Conservation (phyloP, 2,888 invertebrate species). For the Caenorhabditis uteleia region DNA sequence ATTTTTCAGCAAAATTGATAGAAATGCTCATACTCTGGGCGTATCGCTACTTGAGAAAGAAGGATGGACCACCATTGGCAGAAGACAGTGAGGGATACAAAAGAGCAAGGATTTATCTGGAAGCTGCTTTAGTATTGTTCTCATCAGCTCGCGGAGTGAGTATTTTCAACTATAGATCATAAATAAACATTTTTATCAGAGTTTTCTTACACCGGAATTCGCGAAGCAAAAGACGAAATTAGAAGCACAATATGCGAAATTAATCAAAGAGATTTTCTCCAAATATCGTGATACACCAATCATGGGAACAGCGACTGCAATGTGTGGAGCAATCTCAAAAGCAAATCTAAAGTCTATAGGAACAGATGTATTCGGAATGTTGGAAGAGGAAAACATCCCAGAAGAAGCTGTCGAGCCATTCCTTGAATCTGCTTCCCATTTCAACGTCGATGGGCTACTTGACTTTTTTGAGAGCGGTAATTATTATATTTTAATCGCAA, state of each 20-base stretch:
- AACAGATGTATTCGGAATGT: constrained; percentile 9
- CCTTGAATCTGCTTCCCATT: constrained; percentile 27
- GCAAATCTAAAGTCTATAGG: constrained; percentile 17
- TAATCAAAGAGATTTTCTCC: constrained; percentile 25
- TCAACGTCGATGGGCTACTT: constrained; percentile 25
- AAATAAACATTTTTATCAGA: background rate
- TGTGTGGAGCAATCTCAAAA: constrained; percentile 26
- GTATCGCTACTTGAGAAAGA: constrained; percentile 23
- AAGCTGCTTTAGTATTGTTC: constrained; percentile 29
- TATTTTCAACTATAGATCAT: background rate
- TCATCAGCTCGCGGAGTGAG: constrained; percentile 19
- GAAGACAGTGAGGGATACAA: constrained; percentile 9
- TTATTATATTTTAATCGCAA: constrained; percentile 2
- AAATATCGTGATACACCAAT: constrained; percentile 26
- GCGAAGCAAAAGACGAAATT: constrained; percentile 7
- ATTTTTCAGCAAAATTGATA: constrained; percentile 6
- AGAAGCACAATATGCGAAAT: constrained; percentile 23
- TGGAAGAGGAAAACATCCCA: constrained; percentile 25
- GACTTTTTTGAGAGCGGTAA: constrained; percentile 16
- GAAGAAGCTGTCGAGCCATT: constrained; percentile 28
- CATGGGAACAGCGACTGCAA: constrained; percentile 27
- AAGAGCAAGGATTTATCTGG: constrained; percentile 21
- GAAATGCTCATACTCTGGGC: constrained; percentile 29
- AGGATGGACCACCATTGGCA: constrained; percentile 7
- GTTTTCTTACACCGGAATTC: constrained; percentile 2